Evolutionary conservation across 1,140 invertebrate genomes (phyloP).

Genomic region (Tetragnatha versicolor): DNA sequence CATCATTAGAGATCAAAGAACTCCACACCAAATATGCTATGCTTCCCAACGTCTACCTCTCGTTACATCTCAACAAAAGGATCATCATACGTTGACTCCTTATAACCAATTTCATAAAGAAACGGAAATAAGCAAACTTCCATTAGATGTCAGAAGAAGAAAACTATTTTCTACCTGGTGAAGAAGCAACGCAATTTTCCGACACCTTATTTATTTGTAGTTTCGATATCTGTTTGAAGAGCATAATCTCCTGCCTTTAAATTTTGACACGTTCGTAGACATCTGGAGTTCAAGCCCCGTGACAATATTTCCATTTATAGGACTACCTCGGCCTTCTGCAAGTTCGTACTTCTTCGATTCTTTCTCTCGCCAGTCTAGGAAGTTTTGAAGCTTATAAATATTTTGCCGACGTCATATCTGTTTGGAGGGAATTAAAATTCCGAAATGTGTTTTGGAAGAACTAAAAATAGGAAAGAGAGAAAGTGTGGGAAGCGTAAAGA

Average conservation of each 20-base stretch:
- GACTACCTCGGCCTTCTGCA: not conserved
- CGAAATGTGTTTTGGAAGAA: too few species aligned
- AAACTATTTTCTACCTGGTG: not conserved
- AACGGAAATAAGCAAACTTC: not conserved
- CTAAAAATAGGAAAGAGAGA: too few species aligned
- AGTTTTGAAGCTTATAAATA: too few species aligned
- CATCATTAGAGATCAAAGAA: too few species aligned
- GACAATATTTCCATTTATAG: not conserved
- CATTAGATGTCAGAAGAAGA: not conserved
- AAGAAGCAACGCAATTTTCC: slow-evolving; percentile 1
- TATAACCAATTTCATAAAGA: not conserved
- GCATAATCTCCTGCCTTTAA: not conserved
- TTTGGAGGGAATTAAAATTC: too few species aligned
- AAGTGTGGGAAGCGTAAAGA: too few species aligned
- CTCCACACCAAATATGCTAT: too few species aligned
- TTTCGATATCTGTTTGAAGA: not conserved
- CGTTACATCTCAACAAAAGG: too few species aligned
- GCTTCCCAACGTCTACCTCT: too few species aligned
- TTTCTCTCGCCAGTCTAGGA: too few species aligned
- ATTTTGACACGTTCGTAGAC: not conserved
- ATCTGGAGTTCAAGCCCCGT: not conserved
- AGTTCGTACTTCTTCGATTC: not conserved
- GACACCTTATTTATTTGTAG: not conserved
- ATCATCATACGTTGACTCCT: not conserved
- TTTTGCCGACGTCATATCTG: too few species aligned